A percentile compares a stretch with the other conserved stretches of the same genome.
These are phyloP conservation scores for Drosophila eugracilis DNA, from an alignment of 1,140 invertebrate species.

Conservation along the genomic window DNA sequence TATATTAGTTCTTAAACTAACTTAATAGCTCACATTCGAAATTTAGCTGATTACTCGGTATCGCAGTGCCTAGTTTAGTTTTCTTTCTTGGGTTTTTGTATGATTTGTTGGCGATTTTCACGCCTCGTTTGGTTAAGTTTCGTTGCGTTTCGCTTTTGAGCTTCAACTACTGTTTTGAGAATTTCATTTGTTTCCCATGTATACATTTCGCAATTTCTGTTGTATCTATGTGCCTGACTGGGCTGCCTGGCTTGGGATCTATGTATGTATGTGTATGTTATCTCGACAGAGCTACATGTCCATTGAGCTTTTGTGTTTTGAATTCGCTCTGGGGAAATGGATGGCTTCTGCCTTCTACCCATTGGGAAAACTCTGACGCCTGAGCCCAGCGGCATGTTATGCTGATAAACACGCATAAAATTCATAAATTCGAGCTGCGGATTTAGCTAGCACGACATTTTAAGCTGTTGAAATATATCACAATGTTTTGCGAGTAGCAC, in stretches of 20 bases:
- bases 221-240: slow-evolving; percentile 30
- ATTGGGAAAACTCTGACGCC: slow-evolving; percentile 15
- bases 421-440: slow-evolving; percentile 69
- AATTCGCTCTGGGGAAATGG: slow-evolving; percentile 45
- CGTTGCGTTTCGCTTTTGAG: slow-evolving; percentile 55
- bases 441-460: slow-evolving; percentile 52
- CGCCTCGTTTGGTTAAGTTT: slow-evolving; percentile 73
- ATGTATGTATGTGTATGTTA: slow-evolving; percentile 47
- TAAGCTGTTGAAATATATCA: slow-evolving; percentile 67
- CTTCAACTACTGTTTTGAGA: slow-evolving; percentile 53
- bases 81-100: slow-evolving; percentile 28
- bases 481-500: slow-evolving; percentile 36
- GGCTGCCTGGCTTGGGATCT: slow-evolving; percentile 1
- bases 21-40: too few species aligned
- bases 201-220: slow-evolving; percentile 39
- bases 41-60: slow-evolving; percentile 4
- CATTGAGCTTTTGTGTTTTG: slow-evolving; percentile 59
- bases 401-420: slow-evolving; percentile 79
- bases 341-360: slow-evolving; percentile 32
- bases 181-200: slow-evolving; percentile 50
- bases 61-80: not conserved
- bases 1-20: too few species aligned
- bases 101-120: slow-evolving; percentile 82
- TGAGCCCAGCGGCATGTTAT: slow-evolving; percentile 63
- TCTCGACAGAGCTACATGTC: slow-evolving; percentile 58